A percentile compares a stretch with the other conserved stretches of the same genome.
phyloP scores from a whole-genome alignment of 2,113 vertebrate species.

The Corvus moneduloides region DNA sequence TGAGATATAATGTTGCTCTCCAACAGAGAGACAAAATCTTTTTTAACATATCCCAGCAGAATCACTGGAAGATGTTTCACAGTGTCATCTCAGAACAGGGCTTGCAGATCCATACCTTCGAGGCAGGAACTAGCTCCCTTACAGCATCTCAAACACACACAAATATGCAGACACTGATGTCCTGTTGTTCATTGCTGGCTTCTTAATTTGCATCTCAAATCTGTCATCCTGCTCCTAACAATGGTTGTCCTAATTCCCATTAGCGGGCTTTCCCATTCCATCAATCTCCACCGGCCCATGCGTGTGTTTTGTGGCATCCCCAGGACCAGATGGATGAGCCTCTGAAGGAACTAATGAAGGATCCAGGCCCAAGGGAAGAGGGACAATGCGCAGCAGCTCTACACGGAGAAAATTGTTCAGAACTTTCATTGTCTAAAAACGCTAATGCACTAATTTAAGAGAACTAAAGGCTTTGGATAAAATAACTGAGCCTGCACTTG shows the following conservation, averaged over 20 bases:
- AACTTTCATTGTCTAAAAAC: not conserved
- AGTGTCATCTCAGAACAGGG: not conserved
- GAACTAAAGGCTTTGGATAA: not conserved
- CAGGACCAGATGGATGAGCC: conserved; percentile 29
- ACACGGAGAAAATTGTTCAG: not conserved
- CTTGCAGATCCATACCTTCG: not conserved
- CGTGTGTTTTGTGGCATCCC: not conserved
- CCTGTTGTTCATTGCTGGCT: not conserved
- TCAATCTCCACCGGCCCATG: not conserved
- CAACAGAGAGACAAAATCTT: not conserved
- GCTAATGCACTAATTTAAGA: not conserved
- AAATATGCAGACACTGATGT: not conserved
- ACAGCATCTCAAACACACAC: not conserved
- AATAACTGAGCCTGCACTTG: not conserved
- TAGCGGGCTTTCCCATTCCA: not conserved
- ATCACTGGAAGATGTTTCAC: not conserved
- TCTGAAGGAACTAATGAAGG: conserved; percentile 57
- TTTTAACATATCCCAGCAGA: not conserved
- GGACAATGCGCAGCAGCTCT: not conserved
- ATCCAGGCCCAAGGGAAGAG: not conserved
- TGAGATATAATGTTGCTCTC: accelerated
- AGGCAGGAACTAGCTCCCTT: not conserved
- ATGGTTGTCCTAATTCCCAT: conserved; percentile 29
- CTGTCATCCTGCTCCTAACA: conserved; percentile 15
- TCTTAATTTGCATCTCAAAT: conserved; percentile 42